Conservation (phyloP, 1,140 invertebrate species). For the Tetramorium simillimum region DNA sequence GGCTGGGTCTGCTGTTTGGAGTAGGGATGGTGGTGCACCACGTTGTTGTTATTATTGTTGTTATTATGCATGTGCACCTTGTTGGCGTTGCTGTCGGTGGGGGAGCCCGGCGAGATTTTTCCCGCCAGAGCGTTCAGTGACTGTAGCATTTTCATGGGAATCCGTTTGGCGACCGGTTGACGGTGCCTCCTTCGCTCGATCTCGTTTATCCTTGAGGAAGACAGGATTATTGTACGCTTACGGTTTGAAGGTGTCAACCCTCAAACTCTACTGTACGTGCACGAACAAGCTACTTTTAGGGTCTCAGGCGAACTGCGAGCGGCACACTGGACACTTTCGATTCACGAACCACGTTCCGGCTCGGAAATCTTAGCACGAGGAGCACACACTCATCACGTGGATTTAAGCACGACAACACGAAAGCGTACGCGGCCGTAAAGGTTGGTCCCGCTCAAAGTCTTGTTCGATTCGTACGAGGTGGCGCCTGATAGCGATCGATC, state of each 20-base stretch:
- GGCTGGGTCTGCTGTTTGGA: conserved; percentile 79
- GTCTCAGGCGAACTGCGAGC: not conserved
- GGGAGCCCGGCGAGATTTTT: conserved; percentile 91
- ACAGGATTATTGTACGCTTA: conserved; percentile 75
- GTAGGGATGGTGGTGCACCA: conserved; percentile 81
- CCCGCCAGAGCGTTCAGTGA: conserved; percentile 92
- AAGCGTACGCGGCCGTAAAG: not conserved
- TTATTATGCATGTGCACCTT: conserved; percentile 86
- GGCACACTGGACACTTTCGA: conserved; percentile 2
- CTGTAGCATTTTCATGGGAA: conserved; percentile 89
- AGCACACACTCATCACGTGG: conserved; percentile 57
- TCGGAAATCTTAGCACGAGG: conserved; percentile 6
- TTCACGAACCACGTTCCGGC: conserved; percentile 3
- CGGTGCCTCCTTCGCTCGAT: conserved; percentile 74
- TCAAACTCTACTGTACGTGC: conserved; percentile 74
- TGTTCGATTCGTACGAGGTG: conserved; percentile 5
- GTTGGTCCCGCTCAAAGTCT: not conserved
- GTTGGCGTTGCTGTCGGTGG: conserved; percentile 84
- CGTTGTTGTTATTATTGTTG: conserved; percentile 85
- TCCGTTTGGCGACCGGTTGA: conserved; percentile 72
- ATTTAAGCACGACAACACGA: conserved; percentile 26
- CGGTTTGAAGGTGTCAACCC: conserved; percentile 79
- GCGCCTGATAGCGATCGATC: not conserved
- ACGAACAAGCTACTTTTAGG: conserved; percentile 31
- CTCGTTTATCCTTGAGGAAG: conserved; percentile 76